These are phyloP conservation scores for Smittia sp. DNA, from an alignment of 2,888 invertebrate species.

Conservation along the genomic window DNA sequence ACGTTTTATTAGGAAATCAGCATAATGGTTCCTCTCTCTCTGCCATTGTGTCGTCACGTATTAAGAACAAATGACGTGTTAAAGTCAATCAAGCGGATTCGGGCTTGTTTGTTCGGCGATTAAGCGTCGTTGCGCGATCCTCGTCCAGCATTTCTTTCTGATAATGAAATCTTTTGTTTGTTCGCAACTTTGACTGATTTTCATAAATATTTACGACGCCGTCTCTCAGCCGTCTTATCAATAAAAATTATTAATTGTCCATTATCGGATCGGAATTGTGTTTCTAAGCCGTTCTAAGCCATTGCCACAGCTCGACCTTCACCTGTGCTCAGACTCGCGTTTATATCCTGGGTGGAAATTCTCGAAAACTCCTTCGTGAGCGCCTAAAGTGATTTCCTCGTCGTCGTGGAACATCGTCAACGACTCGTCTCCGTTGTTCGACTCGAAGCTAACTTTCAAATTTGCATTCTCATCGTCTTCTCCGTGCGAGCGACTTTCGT, in stretches of 20 bases:
- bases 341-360: conserved; percentile 2
- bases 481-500: background rate
- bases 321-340: conserved; percentile 8
- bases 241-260: too few species aligned
- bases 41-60: background rate
- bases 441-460: background rate
- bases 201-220: background rate
- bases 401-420: background rate
- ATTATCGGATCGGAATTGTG: too few species aligned
- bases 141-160: background rate
- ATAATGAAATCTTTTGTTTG: background rate
- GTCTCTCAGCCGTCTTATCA: too few species aligned
- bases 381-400: background rate
- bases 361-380: background rate
- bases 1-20: background rate
- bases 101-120: background rate
- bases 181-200: background rate
- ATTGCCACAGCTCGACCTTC: background rate
- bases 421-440: background rate
- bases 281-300: too few species aligned
- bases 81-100: background rate
- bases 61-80: background rate
- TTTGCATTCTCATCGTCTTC: conserved; percentile 10
- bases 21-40: background rate
- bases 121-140: background rate